A percentile compares a stretch with the other conserved stretches of the same genome.
Conservation (phyloP, 2,888 invertebrate genomes). For the Patella ulyssiponensis region DNA sequence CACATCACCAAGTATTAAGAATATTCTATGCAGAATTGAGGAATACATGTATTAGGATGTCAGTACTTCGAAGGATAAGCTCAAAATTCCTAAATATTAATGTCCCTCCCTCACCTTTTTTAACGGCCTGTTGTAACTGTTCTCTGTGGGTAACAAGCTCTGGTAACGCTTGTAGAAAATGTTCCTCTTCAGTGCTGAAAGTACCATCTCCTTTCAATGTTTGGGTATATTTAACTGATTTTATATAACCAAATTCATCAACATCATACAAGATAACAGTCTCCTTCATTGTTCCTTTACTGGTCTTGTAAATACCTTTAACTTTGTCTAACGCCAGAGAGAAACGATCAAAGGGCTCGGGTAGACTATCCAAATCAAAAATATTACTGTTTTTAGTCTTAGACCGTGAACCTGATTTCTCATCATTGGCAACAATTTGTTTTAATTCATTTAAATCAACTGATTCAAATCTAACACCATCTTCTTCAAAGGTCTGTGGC, state of each 20-base stretch:
- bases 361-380: slow-evolving; percentile 22
- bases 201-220: slow-evolving; percentile 22
- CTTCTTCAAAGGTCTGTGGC: slow-evolving; percentile 2
- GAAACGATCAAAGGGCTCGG: slow-evolving; percentile 28
- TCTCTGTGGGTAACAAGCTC: slow-evolving; percentile 25
- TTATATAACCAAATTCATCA: slow-evolving; percentile 36
- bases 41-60: too few relatives aligned
- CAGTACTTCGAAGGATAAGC: too few relatives aligned
- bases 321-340: slow-evolving; percentile 25
- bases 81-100: too few relatives aligned
- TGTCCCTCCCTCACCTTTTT: slow-evolving; percentile 20
- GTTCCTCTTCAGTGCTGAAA: slow-evolving; percentile 25
- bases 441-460: neutral
- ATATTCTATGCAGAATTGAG: too few relatives aligned
- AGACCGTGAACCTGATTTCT: neutral
- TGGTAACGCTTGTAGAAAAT: slow-evolving; percentile 19
- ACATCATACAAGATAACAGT: slow-evolving; percentile 35
- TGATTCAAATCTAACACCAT: neutral
- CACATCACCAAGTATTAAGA: too few relatives aligned
- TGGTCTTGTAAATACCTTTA: slow-evolving; percentile 23
- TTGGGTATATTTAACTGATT: slow-evolving; percentile 35
- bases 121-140: slow-evolving; percentile 16
- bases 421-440: neutral
- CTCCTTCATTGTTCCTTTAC: slow-evolving; percentile 28
- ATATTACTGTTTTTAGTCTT: slow-evolving; percentile 12